phyloP scores from a whole-genome alignment of 2,797 vertebrate genomes.

The Graptemys geographica region DNA sequence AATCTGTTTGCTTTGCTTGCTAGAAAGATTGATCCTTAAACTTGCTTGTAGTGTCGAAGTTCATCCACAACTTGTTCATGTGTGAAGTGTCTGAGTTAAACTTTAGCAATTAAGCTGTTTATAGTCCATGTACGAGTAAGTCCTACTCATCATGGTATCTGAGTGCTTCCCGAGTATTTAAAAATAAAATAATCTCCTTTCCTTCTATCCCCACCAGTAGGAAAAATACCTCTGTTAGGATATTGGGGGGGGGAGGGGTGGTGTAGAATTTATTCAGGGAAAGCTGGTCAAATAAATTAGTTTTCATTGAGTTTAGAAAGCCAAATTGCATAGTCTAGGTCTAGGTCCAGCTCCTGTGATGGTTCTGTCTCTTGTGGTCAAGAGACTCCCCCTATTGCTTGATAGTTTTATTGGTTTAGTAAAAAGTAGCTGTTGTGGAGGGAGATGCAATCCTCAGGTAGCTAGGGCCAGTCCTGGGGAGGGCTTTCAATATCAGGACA shows the following conservation, averaged over 20 bases:
- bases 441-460: background rate
- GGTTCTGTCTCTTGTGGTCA: background rate
- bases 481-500: accelerated
- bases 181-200: background rate
- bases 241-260: accelerated
- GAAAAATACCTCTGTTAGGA: background rate
- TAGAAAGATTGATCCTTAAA: background rate
- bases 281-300: accelerated
- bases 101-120: background rate
- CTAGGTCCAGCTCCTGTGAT: conserved; percentile 14
- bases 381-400: background rate
- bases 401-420: background rate
- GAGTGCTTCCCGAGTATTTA: accelerated
- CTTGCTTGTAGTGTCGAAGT: conserved; percentile 11
- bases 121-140: background rate
- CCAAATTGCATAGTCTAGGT: accelerated
- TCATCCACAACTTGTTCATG: background rate
- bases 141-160: accelerated
- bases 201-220: accelerated
- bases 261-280: background rate
- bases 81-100: background rate
- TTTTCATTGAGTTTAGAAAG: accelerated
- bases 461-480: background rate
- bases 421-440: background rate
- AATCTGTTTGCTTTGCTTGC: background rate